phyloP scores from a whole-genome alignment of 2,113 vertebrate genomes.

The Calidris pugnax region DNA sequence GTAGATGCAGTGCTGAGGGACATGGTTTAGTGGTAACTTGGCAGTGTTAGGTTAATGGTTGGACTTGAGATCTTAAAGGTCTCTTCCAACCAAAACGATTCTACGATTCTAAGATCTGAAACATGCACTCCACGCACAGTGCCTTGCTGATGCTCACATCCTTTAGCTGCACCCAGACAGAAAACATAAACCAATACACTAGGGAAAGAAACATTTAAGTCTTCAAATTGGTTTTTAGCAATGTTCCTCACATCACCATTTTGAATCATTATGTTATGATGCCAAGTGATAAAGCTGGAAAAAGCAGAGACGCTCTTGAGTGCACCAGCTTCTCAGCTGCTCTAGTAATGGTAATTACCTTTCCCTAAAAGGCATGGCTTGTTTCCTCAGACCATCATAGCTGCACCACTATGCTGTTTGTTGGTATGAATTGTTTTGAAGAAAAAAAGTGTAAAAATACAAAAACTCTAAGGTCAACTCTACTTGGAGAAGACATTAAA shows the following conservation, averaged over 20 bases:
- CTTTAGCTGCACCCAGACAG: neutral
- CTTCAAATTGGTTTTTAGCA: neutral
- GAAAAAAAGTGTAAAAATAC: neutral
- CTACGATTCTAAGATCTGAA: neutral
- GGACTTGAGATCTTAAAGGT: neutral
- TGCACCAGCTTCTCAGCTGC: neutral
- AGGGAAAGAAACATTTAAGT: neutral
- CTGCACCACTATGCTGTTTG: neutral
- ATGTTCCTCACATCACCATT: neutral
- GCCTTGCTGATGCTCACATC: neutral
- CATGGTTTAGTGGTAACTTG: neutral
- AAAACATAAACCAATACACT: neutral
- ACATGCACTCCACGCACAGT: rapidly evolving
- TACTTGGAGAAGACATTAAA: neutral
- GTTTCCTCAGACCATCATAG: neutral
- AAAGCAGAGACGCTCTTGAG: neutral
- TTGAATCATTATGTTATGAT: neutral
- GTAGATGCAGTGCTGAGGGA: neutral
- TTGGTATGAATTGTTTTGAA: neutral
- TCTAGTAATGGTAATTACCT: neutral
- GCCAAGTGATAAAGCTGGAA: neutral
- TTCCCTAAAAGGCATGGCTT: neutral
- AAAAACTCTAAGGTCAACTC: neutral
- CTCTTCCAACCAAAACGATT: neutral
- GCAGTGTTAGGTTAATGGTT: neutral